Evolutionary conservation across 2,113 vertebrate species (phyloP).

Genomic region (Columba livia): DNA sequence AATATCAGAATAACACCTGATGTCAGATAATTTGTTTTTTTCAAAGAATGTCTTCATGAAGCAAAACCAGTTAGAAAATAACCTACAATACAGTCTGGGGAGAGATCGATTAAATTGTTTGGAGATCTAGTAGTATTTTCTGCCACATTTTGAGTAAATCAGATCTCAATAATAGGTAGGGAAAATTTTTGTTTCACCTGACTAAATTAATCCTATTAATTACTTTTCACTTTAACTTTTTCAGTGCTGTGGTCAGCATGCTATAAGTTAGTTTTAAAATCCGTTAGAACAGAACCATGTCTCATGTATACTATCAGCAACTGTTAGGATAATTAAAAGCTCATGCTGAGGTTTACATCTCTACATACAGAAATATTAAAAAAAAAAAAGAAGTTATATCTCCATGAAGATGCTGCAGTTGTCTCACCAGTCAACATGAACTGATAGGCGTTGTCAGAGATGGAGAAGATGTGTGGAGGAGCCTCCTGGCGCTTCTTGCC

Average conservation of each 20-base stretch:
- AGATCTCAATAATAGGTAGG: neutral
- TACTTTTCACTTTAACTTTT: neutral
- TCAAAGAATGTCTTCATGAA: neutral
- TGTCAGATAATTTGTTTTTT: neutral
- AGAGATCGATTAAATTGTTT: neutral
- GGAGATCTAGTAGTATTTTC: neutral
- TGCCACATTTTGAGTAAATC: neutral
- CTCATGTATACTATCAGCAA: neutral
- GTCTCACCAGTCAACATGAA: slow-evolving; percentile 76
- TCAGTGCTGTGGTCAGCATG: neutral
- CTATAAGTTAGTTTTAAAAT: neutral
- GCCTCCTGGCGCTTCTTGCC: slow-evolving; percentile 80
- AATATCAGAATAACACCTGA: neutral
- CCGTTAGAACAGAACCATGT: neutral
- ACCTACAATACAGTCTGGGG: neutral
- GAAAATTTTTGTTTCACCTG: neutral
- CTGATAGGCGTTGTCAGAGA: slow-evolving; percentile 81
- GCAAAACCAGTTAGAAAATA: neutral
- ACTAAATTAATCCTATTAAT: neutral
- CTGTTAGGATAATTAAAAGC: neutral
- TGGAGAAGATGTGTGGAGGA: slow-evolving; percentile 81
- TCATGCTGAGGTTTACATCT: neutral
- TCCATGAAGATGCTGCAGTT: neutral
- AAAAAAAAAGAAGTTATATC: neutral
- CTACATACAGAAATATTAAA: neutral